phyloP scores from a whole-genome alignment of 1,140 invertebrate genomes.

The Aphaenogaster rudis region DNA sequence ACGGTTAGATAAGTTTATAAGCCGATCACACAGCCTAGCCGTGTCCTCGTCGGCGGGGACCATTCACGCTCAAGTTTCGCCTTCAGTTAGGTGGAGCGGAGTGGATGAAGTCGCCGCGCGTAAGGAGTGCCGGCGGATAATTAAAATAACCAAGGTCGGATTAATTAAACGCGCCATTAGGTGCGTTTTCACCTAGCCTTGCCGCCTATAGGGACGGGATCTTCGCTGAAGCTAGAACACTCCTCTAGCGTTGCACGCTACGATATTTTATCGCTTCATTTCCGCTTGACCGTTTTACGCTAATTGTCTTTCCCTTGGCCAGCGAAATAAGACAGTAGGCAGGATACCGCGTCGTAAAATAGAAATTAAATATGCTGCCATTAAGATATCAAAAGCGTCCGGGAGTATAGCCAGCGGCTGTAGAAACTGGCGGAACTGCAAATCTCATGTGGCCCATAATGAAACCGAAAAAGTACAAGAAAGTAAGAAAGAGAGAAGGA shows the following conservation, averaged over 20 bases:
- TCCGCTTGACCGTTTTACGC: slow-evolving; percentile 43
- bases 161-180: slow-evolving; percentile 64
- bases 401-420: not conserved
- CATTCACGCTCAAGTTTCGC: slow-evolving; percentile 49
- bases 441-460: not conserved
- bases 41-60: not conserved
- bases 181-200: slow-evolving; percentile 27
- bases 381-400: slow-evolving; percentile 19
- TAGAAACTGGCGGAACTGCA: not conserved
- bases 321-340: slow-evolving; percentile 22
- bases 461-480: not conserved
- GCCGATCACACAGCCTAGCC: slow-evolving; percentile 55
- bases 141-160: slow-evolving; percentile 68
- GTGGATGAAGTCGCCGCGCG: slow-evolving; percentile 49
- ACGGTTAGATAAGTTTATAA: slow-evolving; percentile 61
- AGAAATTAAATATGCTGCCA: slow-evolving; percentile 5
- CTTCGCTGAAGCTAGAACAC: slow-evolving; percentile 25
- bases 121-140: slow-evolving; percentile 52
- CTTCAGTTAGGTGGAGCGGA: slow-evolving; percentile 16
- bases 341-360: not conserved
- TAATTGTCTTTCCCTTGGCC: slow-evolving; percentile 36
- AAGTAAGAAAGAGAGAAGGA: not conserved
- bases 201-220: slow-evolving; percentile 33
- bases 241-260: not conserved
- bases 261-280: slow-evolving; percentile 42